These are phyloP conservation scores for Gallinago media DNA, from an alignment of 2,113 vertebrate genomes.

Conservation along the genomic window DNA sequence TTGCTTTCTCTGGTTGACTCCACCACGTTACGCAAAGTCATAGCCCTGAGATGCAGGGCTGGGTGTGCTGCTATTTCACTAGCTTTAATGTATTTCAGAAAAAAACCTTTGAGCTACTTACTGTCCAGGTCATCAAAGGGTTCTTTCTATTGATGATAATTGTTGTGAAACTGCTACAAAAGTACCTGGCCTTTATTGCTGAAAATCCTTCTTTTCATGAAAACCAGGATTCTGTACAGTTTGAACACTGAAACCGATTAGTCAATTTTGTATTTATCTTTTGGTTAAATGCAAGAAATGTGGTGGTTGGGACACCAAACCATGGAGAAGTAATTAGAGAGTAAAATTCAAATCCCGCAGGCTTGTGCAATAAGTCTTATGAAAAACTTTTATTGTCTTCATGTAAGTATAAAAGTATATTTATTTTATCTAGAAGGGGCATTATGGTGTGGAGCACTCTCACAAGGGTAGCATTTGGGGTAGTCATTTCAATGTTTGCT, in stretches of 20 bases:
- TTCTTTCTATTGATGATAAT: not conserved
- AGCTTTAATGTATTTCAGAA: not conserved
- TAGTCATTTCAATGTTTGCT: not conserved
- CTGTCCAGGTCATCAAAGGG: not conserved
- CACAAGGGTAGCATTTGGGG: not conserved
- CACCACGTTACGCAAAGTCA: rapidly evolving
- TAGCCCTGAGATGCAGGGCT: not conserved
- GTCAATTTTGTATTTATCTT: not conserved
- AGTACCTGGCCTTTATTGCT: not conserved
- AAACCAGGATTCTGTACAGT: not conserved
- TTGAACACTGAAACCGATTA: not conserved
- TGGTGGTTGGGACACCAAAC: not conserved
- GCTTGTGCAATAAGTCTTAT: not conserved
- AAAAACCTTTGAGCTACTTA: not conserved
- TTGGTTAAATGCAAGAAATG: not conserved
- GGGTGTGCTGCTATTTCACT: not conserved
- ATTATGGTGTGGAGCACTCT: not conserved
- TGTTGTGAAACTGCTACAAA: not conserved
- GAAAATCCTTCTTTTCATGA: not conserved
- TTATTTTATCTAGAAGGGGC: not conserved
- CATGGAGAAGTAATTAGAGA: not conserved
- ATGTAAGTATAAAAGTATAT: not conserved
- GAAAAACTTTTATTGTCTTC: not conserved
- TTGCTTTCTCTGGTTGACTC: not conserved
- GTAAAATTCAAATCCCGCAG: not conserved